Evolutionary conservation across 92 coral and sea anemone genomes (phyloP).

Genomic region (Ricordea florida): DNA sequence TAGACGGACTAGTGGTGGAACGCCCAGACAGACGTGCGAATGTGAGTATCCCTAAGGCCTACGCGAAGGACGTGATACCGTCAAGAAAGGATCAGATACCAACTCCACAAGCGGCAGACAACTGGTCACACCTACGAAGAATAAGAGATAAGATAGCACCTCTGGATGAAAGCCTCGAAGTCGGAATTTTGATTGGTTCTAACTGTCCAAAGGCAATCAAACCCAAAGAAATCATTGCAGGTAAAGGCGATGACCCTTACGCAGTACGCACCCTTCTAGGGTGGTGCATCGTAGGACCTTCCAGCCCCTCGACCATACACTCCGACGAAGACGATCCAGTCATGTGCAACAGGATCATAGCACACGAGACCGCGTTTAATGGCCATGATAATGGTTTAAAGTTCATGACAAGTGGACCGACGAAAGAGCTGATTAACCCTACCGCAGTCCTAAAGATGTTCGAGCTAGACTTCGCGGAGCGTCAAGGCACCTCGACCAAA

Average conservation of each 20-base stretch:
- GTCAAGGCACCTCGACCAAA: neutral
- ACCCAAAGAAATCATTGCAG: conserved; percentile 54
- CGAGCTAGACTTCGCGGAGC: conserved; percentile 58
- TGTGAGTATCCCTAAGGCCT: conserved; percentile 64
- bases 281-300: conserved; percentile 58
- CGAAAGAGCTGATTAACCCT: conserved; percentile 45
- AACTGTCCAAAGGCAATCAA: conserved; percentile 58
- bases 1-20: conserved; percentile 53
- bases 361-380: neutral
- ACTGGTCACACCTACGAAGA: conserved; percentile 52
- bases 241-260: conserved; percentile 47
- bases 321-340: neutral
- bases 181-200: conserved; percentile 53
- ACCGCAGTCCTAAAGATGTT: conserved; percentile 33
- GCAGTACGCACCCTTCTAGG: conserved; percentile 50
- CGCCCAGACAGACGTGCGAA: conserved; percentile 44
- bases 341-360: conserved; percentile 1
- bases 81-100: conserved; percentile 66
- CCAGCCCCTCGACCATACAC: neutral
- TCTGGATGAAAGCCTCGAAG: conserved; percentile 11
- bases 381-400: neutral
- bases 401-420: no score
- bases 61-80: conserved; percentile 50
- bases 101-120: conserved; percentile 37
- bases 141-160: conserved; percentile 28